Percentiles rank a stretch among this genome's conserved stretches.
Evolutionary conservation across 2,797 vertebrate genomes (phyloP).

Genomic region (Sebastes variabilis): DNA sequence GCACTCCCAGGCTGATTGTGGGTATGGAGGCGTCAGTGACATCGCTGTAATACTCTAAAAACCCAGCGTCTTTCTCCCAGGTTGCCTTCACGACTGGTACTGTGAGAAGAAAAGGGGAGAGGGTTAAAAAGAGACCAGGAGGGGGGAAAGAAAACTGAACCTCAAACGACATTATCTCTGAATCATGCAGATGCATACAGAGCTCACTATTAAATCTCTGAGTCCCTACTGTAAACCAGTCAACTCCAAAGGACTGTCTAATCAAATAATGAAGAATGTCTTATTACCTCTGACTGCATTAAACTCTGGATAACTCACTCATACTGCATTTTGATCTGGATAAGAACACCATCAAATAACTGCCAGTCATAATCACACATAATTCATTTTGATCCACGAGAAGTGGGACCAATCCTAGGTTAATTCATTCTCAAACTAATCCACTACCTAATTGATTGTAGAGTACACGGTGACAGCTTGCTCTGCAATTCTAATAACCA

Average conservation of each 20-base stretch:
- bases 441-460: not conserved
- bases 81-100: constrained; percentile 92
- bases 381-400: not conserved
- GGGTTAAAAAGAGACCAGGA: not conserved
- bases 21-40: constrained; percentile 85
- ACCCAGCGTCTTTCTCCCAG: constrained; percentile 85
- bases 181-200: not conserved
- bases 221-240: not conserved
- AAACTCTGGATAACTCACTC: not conserved
- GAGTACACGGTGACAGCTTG: not conserved
- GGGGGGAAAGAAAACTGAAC: not conserved
- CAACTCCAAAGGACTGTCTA: not conserved
- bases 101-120: constrained; percentile 50
- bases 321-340: not conserved
- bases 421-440: constrained; percentile 3
- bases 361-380: not conserved
- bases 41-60: constrained; percentile 92
- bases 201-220: not conserved
- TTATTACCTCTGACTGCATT: not conserved
- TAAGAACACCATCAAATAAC: not conserved
- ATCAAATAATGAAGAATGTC: not conserved
- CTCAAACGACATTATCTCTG: not conserved
- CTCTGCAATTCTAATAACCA: not conserved
- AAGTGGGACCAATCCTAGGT: not conserved
- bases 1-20: constrained; percentile 87